These are phyloP conservation scores for Theonella swinhoei DNA, from an alignment of 37 sponge, comb jelly and placozoan genomes.

Conservation along the genomic window DNA sequence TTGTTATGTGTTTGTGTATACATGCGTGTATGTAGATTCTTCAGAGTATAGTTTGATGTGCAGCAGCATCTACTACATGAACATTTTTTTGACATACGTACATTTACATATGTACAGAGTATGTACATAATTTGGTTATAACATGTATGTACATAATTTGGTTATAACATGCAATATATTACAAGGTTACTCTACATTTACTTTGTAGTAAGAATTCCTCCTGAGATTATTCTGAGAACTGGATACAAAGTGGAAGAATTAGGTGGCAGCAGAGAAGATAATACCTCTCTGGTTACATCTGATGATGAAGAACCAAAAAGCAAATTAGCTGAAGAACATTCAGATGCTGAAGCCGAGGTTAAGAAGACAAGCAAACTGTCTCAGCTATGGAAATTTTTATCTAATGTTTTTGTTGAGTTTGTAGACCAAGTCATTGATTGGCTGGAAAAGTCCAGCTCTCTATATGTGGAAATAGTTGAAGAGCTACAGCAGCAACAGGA, in stretches of 20 bases:
- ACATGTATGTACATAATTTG: too few species aligned
- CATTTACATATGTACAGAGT: too few species aligned
- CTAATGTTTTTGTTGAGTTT: background rate
- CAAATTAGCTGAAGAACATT: background rate
- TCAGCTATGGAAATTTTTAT: background rate
- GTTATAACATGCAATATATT: too few species aligned
- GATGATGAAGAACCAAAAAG: constrained; percentile 2
- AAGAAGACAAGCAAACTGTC: background rate
- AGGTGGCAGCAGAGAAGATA: background rate
- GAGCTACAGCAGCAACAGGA: background rate
- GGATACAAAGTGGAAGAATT: background rate
- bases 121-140: too few species aligned
- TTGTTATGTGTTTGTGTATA: too few species aligned
- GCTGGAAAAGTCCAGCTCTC: constrained; percentile 45
- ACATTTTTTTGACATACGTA: background rate
- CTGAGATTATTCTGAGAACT: background rate
- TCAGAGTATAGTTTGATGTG: background rate
- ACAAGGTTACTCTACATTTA: background rate
- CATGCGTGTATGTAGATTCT: too few species aligned
- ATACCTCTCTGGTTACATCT: background rate
- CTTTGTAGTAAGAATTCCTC: constrained; percentile 32
- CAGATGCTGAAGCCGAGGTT: background rate
- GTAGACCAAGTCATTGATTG: constrained; percentile 50
- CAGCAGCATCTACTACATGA: background rate
- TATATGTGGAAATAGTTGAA: constrained; percentile 47